Base-by-base conservation (phyloP, 2,113 vertebrate genomes). In the Lethenteron reissneri region DNA sequence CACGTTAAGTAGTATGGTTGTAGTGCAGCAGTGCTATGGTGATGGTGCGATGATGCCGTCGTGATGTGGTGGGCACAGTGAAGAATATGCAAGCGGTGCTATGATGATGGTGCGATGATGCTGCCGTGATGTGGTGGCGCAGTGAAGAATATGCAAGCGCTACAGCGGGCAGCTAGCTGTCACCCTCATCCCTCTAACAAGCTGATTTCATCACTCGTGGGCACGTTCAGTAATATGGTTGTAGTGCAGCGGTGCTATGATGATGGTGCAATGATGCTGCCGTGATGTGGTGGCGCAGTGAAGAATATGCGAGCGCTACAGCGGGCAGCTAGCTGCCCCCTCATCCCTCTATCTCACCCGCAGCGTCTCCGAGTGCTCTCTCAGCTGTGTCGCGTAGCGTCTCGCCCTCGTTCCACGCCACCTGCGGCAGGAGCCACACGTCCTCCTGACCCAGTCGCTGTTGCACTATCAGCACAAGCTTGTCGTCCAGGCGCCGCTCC, bases 391-490 rank as follows among this genome's bases (percentile, higher is more conserved):
- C 81, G 70, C 87, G 81, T 74, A 96, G 81, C 0, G 85, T 92
- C 76, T 99, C 94, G 74, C 91, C 91, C 3, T 80, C 77, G 76
- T 83, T 81, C 94, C 94, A 97, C 70, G 81, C 81, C 7, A 76
- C 74, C 78, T 97, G 92, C 70, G 94, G 92, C 71, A 97, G 77
- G 59, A 94, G 78, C 94, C 92, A 97, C 64, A 86, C 14, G 64
- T 86, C 84, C 74, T 86, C 75, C 15, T 76, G 78, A 4, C 84
- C 87, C 0, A 92, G 75, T 72, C 84, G 85, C 78, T 90, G 83
- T 78, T 84, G 83, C 25, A 86, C 83, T 79, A 99, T 76, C 8
- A 99, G 81, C 57, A 89, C 73, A 72, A 99, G 79, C 57, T 83
- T 85, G 72, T 84, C 80, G 56, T 83, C 82, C 72, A 96, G 79